These are phyloP conservation scores for Emydura subglobosa DNA, from an alignment of 2,113 vertebrate genomes.

Conservation along the genomic window DNA sequence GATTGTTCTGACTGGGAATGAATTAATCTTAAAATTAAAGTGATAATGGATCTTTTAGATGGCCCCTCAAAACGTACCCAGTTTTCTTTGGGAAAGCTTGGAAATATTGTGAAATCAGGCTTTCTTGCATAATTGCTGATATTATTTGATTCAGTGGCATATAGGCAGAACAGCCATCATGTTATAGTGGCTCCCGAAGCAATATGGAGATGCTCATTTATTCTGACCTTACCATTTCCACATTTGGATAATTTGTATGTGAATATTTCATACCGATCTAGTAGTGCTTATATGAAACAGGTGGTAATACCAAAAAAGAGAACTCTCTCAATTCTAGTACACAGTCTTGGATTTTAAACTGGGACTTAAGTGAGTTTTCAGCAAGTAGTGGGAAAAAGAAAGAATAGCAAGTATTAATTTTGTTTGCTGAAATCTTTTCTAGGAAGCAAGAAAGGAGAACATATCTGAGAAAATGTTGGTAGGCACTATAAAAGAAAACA, in stretches of 20 bases:
- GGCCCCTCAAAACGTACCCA: neutral
- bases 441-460: neutral
- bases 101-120: conserved; percentile 19
- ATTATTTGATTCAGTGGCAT: conserved; percentile 29
- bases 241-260: conserved; percentile 48
- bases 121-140: conserved; percentile 44
- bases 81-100: neutral
- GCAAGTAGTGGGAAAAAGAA: conserved; percentile 45
- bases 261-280: conserved; percentile 53
- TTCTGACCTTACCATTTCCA: conserved; percentile 51
- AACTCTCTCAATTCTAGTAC: neutral
- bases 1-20: conserved; percentile 5
- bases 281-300: conserved; percentile 46
- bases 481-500: neutral
- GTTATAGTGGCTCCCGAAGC: conserved; percentile 37
- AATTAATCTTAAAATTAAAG: conserved; percentile 13
- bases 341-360: conserved; percentile 56
- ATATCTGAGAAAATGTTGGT: neutral
- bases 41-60: neutral
- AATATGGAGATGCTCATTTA: neutral
- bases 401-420: conserved; percentile 32
- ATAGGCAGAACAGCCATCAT: conserved; percentile 14
- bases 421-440: conserved; percentile 29
- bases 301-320: conserved; percentile 59
- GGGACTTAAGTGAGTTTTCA: conserved; percentile 32